Evolutionary conservation across 1,140 invertebrate genomes (phyloP), one percentile per base, ranked within the genome.

Genomic region (Drosophila paulistorum): DNA sequence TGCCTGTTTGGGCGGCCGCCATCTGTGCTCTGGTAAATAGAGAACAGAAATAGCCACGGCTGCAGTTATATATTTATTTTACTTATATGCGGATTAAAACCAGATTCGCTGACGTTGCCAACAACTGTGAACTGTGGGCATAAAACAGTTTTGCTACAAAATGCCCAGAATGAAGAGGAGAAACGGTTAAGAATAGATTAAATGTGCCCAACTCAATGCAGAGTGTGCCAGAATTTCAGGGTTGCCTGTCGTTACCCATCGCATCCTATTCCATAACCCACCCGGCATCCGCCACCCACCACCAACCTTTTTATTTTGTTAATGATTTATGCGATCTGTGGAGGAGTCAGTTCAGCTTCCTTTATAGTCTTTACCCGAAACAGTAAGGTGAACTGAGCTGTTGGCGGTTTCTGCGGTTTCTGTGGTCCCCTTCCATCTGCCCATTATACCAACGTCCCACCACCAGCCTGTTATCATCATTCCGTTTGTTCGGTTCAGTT

Each of bases 401-500:
- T 73, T 77, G 70, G 74, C 62, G 74, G 68, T 70, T 75, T 68
- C 9, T 77, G 74, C 48, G 74, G 76, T 72, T 71, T 51, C 61
- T 75, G 74, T 39, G 75, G 72, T 51, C 9, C 5, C 13, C 42
- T 23, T n/a, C 45, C 45, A 45, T 14, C 17, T 1, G 20, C 14
- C 14, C 42, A 5, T 48, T 17, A 61, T 23, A 17, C 14, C 30
- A 30, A n/a, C 59, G 7, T 17, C 14, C 63, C 45, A 51, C 57
- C 35, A 30, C 30, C 23, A 35, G 35, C 59, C 59, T 41, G 30
- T 61, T 62, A 62, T 59, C 60, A 51, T 51, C 45, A 51, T 51
- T 51, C 10, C 45, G 41, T 41, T 62, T 35, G 37, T 37, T 37
- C 6, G 13, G 30, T 45, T 10, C 20, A n/a, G 55, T 26, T 17